Conservation (phyloP, 1,140 invertebrate species). For the Dendrolimus kikuchii region DNA sequence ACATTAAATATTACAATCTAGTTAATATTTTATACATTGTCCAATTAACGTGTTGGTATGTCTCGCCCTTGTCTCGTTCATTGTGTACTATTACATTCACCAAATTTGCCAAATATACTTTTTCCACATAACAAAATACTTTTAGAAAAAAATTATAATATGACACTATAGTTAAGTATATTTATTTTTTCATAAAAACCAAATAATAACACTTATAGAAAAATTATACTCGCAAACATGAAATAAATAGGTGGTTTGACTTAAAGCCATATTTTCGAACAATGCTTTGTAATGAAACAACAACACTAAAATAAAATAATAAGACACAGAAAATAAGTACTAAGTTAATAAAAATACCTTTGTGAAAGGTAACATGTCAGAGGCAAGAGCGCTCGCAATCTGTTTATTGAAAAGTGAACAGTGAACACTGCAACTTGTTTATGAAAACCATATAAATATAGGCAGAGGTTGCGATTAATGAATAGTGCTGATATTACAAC, state of each 20-base stretch:
- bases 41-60: conserved; percentile 49
- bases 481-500: too few relatives aligned
- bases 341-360: conserved; percentile 30
- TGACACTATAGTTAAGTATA: too few relatives aligned
- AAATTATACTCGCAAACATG: conserved; percentile 3
- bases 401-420: conserved; percentile 20
- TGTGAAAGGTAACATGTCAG: conserved; percentile 41
- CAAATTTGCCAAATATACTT: conserved; percentile 2
- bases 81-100: conserved; percentile 31
- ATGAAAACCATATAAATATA: conserved; percentile 5
- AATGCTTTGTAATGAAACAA: not conserved
- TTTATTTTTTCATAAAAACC: too few relatives aligned
- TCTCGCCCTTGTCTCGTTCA: conserved; percentile 39
- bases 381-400: conserved; percentile 45
- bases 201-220: conserved; percentile 6
- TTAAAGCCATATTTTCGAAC: conserved; percentile 29
- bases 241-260: conserved; percentile 30
- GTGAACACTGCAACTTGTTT: not conserved
- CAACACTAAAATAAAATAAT: conserved; percentile 5
- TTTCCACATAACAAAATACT: conserved; percentile 6
- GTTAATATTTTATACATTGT: conserved; percentile 69
- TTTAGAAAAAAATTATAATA: not conserved
- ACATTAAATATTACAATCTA: conserved; percentile 63
- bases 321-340: conserved; percentile 11
- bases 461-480: conserved; percentile 42